Conservation (phyloP, 2,888 invertebrate species). For the Macrophya alboannulata region DNA sequence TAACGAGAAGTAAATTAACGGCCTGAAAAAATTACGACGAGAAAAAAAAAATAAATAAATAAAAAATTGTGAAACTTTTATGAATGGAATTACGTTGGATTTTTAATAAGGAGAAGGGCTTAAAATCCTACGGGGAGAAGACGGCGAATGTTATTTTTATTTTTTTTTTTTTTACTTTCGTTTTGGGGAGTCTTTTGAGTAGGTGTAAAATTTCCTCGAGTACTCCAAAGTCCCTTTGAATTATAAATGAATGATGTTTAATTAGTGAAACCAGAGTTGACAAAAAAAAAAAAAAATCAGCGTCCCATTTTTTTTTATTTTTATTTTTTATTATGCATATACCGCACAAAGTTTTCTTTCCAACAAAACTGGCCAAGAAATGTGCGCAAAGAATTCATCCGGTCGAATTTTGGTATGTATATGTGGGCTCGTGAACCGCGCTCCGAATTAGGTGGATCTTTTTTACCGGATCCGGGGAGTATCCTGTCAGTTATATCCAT, state of each 20-base stretch:
- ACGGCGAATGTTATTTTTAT: neutral
- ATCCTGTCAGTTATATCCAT: neutral
- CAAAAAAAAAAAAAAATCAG: neutral
- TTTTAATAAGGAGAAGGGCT: neutral
- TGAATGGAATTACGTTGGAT: too few species aligned
- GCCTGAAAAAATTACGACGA: slow-evolving; percentile 26
- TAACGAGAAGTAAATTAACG: slow-evolving; percentile 18
- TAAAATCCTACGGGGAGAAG: neutral
- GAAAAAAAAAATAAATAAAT: too few species aligned
- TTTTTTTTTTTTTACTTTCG: too few species aligned
- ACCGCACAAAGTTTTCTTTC: neutral
- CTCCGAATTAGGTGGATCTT: neutral
- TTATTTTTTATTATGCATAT: neutral
- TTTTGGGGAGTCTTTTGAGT: neutral
- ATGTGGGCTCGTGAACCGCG: neutral
- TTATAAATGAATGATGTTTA: neutral
- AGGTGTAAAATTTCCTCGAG: neutral
- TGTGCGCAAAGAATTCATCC: neutral
- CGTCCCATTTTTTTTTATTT: neutral
- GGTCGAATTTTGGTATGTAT: neutral
- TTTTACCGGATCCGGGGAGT: neutral
- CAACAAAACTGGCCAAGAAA: neutral
- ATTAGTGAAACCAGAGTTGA: neutral
- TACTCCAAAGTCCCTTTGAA: neutral
- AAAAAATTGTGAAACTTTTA: neutral